Percentiles rank a stretch among this genome's conserved stretches.
phyloP scores from a whole-genome alignment of 2,888 invertebrate genomes.

The Microctonus hyperodae region DNA sequence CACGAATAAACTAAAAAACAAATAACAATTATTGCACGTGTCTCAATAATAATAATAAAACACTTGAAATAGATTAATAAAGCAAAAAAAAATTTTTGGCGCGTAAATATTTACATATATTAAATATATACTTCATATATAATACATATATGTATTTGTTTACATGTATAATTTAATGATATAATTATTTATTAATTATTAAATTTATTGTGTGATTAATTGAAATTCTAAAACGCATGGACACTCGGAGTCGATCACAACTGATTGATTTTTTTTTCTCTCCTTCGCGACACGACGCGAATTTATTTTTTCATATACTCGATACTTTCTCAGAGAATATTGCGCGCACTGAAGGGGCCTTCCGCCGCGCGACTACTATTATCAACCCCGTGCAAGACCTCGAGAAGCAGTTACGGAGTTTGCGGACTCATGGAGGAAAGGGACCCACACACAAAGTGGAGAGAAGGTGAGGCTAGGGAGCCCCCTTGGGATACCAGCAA shows the following conservation, averaged over 20 bases:
- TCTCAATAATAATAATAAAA: slow-evolving; percentile 1
- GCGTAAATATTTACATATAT: neutral
- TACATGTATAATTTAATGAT: neutral
- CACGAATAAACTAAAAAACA: neutral
- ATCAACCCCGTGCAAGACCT: slow-evolving; percentile 44
- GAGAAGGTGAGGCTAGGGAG: slow-evolving; percentile 56
- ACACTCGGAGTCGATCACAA: slow-evolving; percentile 21
- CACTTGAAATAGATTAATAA: no score
- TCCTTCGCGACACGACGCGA: slow-evolving; percentile 4
- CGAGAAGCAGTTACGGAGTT: slow-evolving; percentile 34
- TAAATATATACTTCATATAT: neutral
- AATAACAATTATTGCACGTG: slow-evolving; percentile 3
- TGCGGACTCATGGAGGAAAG: slow-evolving; percentile 47
- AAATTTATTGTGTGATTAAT: neutral
- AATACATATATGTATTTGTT: neutral
- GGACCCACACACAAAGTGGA: slow-evolving; percentile 45
- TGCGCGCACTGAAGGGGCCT: slow-evolving; percentile 43
- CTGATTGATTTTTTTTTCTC: slow-evolving; percentile 29
- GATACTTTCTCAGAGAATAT: slow-evolving; percentile 36
- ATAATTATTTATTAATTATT: neutral
- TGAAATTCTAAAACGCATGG: slow-evolving; percentile 20
- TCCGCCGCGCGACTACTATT: slow-evolving; percentile 48
- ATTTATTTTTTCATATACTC: neutral
- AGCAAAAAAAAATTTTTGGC: neutral
- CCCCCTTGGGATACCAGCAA: slow-evolving; percentile 59